These are phyloP conservation scores for Bombus soroeensis DNA, from an alignment of 1,140 invertebrate species.

Conservation along the genomic window DNA sequence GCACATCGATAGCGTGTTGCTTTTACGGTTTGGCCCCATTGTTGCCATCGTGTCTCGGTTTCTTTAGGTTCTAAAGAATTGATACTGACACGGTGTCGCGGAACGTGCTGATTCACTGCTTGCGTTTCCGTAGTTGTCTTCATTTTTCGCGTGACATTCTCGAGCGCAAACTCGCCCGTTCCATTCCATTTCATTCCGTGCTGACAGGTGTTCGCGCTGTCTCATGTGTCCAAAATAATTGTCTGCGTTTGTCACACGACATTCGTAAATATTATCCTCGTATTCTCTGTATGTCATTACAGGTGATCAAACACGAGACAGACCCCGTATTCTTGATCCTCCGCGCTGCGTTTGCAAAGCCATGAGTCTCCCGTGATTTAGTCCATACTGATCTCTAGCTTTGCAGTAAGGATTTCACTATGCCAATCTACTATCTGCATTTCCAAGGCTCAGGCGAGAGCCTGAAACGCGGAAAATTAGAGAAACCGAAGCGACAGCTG, in stretches of 20 bases:
- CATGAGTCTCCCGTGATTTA: not conserved
- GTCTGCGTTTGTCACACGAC: not conserved
- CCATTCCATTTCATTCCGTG: not conserved
- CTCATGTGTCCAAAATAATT: not conserved
- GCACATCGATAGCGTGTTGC: not conserved
- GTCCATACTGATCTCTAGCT: not conserved
- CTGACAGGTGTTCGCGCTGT: not conserved
- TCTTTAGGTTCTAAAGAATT: not conserved
- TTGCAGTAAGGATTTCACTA: slow-evolving; percentile 1
- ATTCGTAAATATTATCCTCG: not conserved
- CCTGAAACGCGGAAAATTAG: not conserved
- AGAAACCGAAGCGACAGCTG: not conserved
- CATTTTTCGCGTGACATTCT: not conserved
- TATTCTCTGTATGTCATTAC: not conserved
- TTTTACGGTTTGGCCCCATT: not conserved
- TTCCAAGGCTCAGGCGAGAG: not conserved
- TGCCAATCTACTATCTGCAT: not conserved
- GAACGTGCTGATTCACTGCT: not conserved
- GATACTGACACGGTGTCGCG: not conserved
- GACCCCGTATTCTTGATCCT: slow-evolving; percentile 21
- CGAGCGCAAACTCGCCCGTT: too few species aligned
- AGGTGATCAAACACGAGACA: slow-evolving; percentile 26
- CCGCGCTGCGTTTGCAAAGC: not conserved
- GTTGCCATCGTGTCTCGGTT: not conserved
- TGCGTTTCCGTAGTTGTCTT: not conserved